Conservation (phyloP, 1,140 invertebrate genomes). For the Brachionus asplanchnoidis region DNA sequence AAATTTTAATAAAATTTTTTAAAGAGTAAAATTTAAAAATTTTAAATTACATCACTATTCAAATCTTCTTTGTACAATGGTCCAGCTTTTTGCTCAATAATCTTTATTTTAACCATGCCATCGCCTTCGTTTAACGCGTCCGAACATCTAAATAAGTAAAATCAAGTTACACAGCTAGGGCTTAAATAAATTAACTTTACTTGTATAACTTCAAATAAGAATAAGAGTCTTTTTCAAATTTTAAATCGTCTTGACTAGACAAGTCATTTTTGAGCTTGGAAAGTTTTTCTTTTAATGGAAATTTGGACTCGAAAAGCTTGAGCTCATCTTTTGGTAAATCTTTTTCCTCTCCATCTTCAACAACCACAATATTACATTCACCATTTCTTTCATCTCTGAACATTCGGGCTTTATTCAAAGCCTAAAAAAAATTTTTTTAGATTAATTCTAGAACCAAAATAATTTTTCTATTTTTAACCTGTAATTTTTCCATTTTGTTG, state of each 20-base stretch:
- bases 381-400: slow-evolving; percentile 45
- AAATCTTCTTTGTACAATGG: slow-evolving; percentile 74
- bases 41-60: slow-evolving; percentile 62
- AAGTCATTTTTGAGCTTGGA: not conserved
- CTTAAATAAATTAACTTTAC: not conserved
- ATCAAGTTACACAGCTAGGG: no score
- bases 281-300: slow-evolving; percentile 17
- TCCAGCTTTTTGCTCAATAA: slow-evolving; percentile 78
- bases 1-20: slow-evolving; percentile 38
- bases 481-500: slow-evolving; percentile 57
- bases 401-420: slow-evolving; percentile 72
- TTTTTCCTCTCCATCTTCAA: slow-evolving; percentile 79
- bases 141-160: not conserved
- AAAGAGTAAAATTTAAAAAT: not conserved
- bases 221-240: slow-evolving; percentile 12
- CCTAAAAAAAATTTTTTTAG: slow-evolving; percentile 68
- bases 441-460: not conserved
- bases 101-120: slow-evolving; percentile 61
- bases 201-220: slow-evolving; percentile 23
- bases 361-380: slow-evolving; percentile 63
- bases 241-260: slow-evolving; percentile 2
- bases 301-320: slow-evolving; percentile 30
- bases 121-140: not conserved
- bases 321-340: slow-evolving; percentile 64
- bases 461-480: slow-evolving; percentile 46